phyloP scores from a whole-genome alignment of 92 coral and sea anemone genomes.

The Zoanthus solanderi region DNA sequence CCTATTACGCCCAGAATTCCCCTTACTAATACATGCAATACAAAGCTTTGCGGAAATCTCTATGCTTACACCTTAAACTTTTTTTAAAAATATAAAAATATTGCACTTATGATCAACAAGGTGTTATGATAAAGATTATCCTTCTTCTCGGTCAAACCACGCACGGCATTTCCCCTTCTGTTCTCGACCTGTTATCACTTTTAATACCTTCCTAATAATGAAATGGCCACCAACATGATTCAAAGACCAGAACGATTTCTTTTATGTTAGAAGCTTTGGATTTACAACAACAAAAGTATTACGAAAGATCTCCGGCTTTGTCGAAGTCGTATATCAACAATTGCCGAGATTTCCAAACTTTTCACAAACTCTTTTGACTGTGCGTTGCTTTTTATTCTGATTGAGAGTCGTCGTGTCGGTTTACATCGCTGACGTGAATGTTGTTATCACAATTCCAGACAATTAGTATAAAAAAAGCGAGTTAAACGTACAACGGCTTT shows the following conservation, averaged over 20 bases:
- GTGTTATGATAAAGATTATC: slow-evolving; percentile 40
- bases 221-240: neutral
- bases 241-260: neutral
- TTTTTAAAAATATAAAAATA: slow-evolving; percentile 11
- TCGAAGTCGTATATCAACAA: neutral
- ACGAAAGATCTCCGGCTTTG: neutral
- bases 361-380: neutral
- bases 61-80: neutral
- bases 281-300: neutral
- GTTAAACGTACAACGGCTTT: slow-evolving; percentile 19
- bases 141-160: slow-evolving; percentile 12
- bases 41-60: neutral
- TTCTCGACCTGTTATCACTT: slow-evolving; percentile 35
- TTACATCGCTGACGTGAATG: slow-evolving; percentile 42
- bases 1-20: neutral
- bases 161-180: slow-evolving; percentile 53
- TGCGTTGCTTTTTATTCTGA: neutral
- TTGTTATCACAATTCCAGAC: slow-evolving; percentile 37
- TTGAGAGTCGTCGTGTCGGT: neutral
- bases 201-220: slow-evolving; percentile 32
- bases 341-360: neutral
- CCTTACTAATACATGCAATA: neutral
- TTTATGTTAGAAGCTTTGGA: slow-evolving; percentile 8
- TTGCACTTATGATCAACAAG: slow-evolving; percentile 37
- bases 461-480: slow-evolving; percentile 8